Base-by-base conservation (phyloP, 2,113 vertebrate species). In the Spilogale gracilis region DNA sequence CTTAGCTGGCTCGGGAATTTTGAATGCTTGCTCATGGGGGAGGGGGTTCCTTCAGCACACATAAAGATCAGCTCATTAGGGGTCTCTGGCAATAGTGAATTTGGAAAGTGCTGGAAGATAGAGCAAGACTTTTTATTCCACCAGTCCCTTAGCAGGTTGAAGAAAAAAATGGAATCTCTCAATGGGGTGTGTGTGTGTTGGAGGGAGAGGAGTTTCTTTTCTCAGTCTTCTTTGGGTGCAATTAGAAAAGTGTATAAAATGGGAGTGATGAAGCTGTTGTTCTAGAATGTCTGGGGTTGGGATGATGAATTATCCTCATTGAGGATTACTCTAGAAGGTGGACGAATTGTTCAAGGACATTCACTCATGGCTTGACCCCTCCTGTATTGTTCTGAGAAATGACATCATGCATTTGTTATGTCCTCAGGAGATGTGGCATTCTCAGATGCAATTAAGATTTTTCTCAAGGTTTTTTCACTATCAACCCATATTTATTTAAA, bases 371-470 rank as follows among this genome's bases (percentile, higher is more conserved):
- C 17, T 95, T n/a, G 13, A 92, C 18, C 14, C 25, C 43, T 84
- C 45, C n/a, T 43, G 78, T 45, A 76, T 56, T 79, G 17, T 67
- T 88, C 20, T 38, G 30, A 89, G 80, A 73, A 88, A 63, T 73
- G 61, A 52, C n/a, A 38, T 81, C 32, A 63, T 12, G 27, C 12
- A 58, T 21, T 76, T 78, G 38, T 65, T 67, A 50, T 54, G 61
- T 65, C 54, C 9, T 95, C 80, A 90, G 27, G 25, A 82, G 38
- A 88, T 4, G 10, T 81, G 25, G 52, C 21, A 25, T 94, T 43
- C n/a, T 93, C 56, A 86, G 45, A 91, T 86, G 17, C 18, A 73
- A 9, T 97, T 92, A 89, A 89, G 32, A 78, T 52, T 95, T 21
- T 21, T 96, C 56, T 91, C 48, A 73, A 91, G 52, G 10, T 52